Conservation (phyloP, 2,888 invertebrate species). For the Limenitis camilla region DNA sequence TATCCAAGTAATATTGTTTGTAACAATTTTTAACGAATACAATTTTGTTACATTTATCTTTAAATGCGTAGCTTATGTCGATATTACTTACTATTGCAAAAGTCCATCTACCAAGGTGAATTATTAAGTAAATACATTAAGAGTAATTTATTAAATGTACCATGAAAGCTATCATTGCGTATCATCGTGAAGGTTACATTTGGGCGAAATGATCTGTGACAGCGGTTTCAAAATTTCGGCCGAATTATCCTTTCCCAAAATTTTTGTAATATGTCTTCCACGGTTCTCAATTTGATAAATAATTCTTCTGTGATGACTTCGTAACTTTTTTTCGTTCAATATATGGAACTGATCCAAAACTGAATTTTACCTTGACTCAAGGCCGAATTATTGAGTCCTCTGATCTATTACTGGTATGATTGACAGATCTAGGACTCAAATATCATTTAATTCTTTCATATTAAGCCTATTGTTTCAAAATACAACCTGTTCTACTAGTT, state of each 20-base stretch:
- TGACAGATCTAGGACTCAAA: slow-evolving; percentile 45
- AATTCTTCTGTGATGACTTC: no score
- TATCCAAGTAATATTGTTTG: no score
- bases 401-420: slow-evolving; percentile 27
- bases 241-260: neutral
- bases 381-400: neutral
- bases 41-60: no score
- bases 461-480: slow-evolving; percentile 39
- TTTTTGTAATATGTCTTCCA: no score
- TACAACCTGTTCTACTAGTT: slow-evolving; percentile 25
- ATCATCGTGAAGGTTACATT: slow-evolving; percentile 43
- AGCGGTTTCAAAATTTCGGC: neutral
- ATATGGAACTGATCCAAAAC: no score
- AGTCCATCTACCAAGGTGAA: slow-evolving; percentile 13
- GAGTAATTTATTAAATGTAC: slow-evolving; percentile 24
- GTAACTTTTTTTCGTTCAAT: no score
- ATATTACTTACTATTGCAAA: slow-evolving; percentile 1
- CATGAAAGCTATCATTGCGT: slow-evolving; percentile 35
- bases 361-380: neutral
- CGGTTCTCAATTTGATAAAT: no score
- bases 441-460: slow-evolving; percentile 22
- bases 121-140: slow-evolving; percentile 18
- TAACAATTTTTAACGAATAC: no score
- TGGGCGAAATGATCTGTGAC: slow-evolving; percentile 21
- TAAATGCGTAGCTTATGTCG: neutral